Base-by-base conservation (phyloP, 1,140 invertebrate species). In the Harlomillsia oculata region DNA sequence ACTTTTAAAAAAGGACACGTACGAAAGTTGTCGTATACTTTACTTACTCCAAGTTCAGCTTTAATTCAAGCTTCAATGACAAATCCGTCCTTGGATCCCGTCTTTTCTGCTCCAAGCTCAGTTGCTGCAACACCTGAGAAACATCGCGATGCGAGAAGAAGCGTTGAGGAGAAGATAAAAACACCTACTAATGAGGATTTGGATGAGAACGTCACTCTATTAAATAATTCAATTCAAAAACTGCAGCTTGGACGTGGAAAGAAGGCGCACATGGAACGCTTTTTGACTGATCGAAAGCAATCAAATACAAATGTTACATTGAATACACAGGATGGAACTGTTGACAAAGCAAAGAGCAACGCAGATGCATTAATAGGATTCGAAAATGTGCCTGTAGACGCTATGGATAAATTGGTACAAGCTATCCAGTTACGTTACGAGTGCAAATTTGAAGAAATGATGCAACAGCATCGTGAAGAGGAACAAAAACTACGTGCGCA, bases 21-120 rank as follows among this genome's bases (percentile, higher is more conserved):
- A 1, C 69, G 80, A 39, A 77, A 79, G 67, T 76, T 78, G 59
- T 82, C 80, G 6, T 82, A 82, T 52, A 75, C 79, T 0, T 62
- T 82, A 13, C 73, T 80, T 2, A 72, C 75, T 34, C 80, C 80
- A 0, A 80, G 80, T 66, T 78, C 80, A 0, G 72, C 78, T 56
- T 69, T 81, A 14, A 60, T 81, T 3, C 79, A 79, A 28, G 52
- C 53, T 20, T 40, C 32, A 18, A 34, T 53, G 5, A 23, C 21
- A 18, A 23, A 21, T 5, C 2, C 29, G 14, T 20, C 41, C 3
- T 32, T 43, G 16, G 25, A n/a, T 2, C 26, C 39, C 5, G 29
- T 40, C n/a, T 28, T 51, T 14, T 51, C 55, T n/a, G 46, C 20
- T 2, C 14, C 46, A 0, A 51, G 37, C n/a, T 52, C 49, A n/a